Base-by-base conservation (phyloP, 2,113 vertebrate genomes). In the Merops nubicus region DNA sequence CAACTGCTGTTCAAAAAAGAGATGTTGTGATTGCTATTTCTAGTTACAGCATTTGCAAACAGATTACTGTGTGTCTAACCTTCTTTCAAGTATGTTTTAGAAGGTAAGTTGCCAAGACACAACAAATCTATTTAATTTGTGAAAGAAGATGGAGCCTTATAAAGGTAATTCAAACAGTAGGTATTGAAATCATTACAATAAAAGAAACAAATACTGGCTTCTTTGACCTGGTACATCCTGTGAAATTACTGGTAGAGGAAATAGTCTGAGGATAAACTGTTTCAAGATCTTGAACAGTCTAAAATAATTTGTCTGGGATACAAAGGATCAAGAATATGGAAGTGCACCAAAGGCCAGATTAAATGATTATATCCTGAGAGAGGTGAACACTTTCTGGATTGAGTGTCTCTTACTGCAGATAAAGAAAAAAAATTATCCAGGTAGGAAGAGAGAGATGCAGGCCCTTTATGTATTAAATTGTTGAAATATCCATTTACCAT, bases 11-110 rank as follows among this genome's bases (percentile, higher is more conserved):
- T 89, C 84, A 18, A 86, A 89, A 72, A 69, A 87, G 64, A 77
- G 64, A 77, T 57, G 26, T 33, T 36, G 74, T 54, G 45, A 82
- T 47, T 79, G 25, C 72, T 77, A 34, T 83, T 94, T 80, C 43
- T 69, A 92, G 92, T 88, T 74, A 86, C 67, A 93, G n/a, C 29
- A 53, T 83, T 88, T 92, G n/a, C 67, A 88, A 89, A 54, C n/a
- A 69, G n/a, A 79, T n/a, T 79, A 48, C 18, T 43, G 64, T 60
- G 91, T 48, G 12, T 62, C 48, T 73, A 76, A 64, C 25, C n/a
- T 83, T 75, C 43, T 56, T 54, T 83, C n/a, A 89, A 76, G 31
- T 6, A 76, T 16, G 1, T 36, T 78, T 62, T 73, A 88, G 74
- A 85, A 59, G 62, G 53, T 9, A 56, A 87, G 85, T 34, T 90